A percentile compares a stretch with the other conserved stretches of the same genome.
These are phyloP conservation scores for Drosophila meridiana DNA, from an alignment of 2,888 invertebrate genomes.

Conservation along the genomic window DNA sequence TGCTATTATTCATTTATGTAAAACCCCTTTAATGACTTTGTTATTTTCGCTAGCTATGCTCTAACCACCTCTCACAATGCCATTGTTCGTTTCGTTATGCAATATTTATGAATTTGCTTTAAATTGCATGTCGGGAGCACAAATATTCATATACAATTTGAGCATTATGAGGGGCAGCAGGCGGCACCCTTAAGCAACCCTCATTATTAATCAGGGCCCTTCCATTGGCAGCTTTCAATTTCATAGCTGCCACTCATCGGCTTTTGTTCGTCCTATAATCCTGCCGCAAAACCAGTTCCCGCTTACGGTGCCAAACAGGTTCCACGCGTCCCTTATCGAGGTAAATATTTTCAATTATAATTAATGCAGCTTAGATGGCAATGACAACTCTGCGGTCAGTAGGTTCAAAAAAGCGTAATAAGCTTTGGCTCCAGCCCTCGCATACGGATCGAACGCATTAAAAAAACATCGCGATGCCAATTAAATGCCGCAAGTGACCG, in stretches of 20 bases:
- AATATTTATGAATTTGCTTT: constrained; percentile 22
- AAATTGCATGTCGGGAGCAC: constrained; percentile 14
- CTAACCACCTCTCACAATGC: neutral
- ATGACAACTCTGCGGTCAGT: constrained; percentile 60
- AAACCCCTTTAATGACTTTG: constrained; percentile 7
- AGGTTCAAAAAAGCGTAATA: constrained; percentile 52
- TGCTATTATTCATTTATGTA: neutral
- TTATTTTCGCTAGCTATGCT: constrained; percentile 18
- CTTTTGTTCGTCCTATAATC: constrained; percentile 27
- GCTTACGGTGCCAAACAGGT: neutral
- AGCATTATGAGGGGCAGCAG: neutral
- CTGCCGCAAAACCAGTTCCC: constrained; percentile 16
- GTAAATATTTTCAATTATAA: constrained; percentile 58
- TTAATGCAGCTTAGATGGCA: constrained; percentile 53
- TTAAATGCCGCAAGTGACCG: constrained; percentile 46
- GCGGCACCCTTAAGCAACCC: constrained; percentile 29
- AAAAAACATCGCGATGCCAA: constrained; percentile 46
- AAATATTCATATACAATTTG: constrained; percentile 2
- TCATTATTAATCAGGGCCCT: constrained; percentile 14
- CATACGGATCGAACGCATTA: neutral
- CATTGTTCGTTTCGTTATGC: neutral
- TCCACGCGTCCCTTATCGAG: neutral
- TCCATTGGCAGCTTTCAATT: constrained; percentile 22
- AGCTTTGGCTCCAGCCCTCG: constrained; percentile 20
- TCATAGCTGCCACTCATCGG: constrained; percentile 40